Evolutionary conservation across 1,140 invertebrate species (phyloP), one percentile per base, ranked within the genome.

Genomic region (Daktulosphaira vitifoliae): DNA sequence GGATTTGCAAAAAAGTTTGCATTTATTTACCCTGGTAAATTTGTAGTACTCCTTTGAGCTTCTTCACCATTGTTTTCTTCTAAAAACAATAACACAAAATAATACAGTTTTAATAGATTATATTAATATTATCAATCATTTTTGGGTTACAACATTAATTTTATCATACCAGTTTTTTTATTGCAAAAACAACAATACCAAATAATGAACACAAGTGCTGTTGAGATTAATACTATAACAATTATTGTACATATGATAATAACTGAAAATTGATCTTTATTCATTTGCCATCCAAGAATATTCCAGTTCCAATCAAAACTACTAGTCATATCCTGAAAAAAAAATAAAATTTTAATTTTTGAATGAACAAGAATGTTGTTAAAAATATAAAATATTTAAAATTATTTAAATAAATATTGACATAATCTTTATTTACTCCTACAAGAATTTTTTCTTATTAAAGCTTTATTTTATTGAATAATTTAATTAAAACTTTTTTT

Each of bases 171-270:
- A 15, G 22, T 29, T 49, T 67, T 49, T 65, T 46, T 67, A 23
- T 26, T 67, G 25, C 53, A 46, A 59, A 46, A 67, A 38, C 54
- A 64, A 65, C 26, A 46, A 38, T 59, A 54, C 46, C 53, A 67
- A 49, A 49, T 67, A 25, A 20, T 22, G 25, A 56, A 49, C 4
- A 66, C 37, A 38, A 54, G 65, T 26, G 26, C 37, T 37, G 42
- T 44, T 20, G 39, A 53, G 16, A 22, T 49, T 16, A 42, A 22
- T 44, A 65, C 37, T 39, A 68, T 39, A 49, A 68, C 23, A 38
- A 29, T 25, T 37, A 66, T 52, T 20, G 26, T 53, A 50, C 44
- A 65, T 16, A 9, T 20, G n/a, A 66, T 38, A 23, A 37, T 18
- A 44, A 66, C 16, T 66, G 26, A 49, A 15, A 56, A 2, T 66